Conservation (phyloP, 92 coral and sea anemone species). For the Bergia sp. region DNA sequence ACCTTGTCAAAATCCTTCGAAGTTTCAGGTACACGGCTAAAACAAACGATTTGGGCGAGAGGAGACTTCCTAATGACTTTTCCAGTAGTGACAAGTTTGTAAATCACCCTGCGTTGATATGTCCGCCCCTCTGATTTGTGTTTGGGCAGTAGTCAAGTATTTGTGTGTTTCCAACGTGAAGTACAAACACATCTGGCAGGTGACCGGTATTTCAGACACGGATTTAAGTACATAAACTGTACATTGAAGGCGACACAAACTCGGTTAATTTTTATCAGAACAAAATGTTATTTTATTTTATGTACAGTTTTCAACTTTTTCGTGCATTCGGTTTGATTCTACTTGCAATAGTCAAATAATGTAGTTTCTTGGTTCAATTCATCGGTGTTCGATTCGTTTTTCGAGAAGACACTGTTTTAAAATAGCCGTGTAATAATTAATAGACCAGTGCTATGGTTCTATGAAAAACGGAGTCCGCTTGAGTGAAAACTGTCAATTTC, state of each 20-base stretch:
- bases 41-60: neutral
- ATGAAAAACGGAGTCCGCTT: neutral
- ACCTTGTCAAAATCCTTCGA: neutral
- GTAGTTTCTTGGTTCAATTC: neutral
- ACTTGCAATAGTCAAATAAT: neutral
- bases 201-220: neutral
- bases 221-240: neutral
- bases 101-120: neutral
- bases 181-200: slow-evolving; percentile 6
- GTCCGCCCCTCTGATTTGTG: slow-evolving; percentile 12
- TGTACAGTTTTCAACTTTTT: neutral
- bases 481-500: neutral
- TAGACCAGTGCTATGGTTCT: neutral
- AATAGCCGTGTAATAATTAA: neutral
- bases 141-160: slow-evolving; percentile 3
- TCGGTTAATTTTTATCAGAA: neutral
- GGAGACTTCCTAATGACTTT: neutral
- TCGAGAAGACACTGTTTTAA: neutral
- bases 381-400: neutral
- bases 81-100: neutral
- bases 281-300: neutral
- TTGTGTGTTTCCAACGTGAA: slow-evolving; percentile 6
- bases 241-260: neutral
- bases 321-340: neutral
- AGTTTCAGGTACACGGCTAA: neutral